Evolutionary conservation across 2,888 invertebrate genomes (phyloP).

Genomic region (Thyatira batis): DNA sequence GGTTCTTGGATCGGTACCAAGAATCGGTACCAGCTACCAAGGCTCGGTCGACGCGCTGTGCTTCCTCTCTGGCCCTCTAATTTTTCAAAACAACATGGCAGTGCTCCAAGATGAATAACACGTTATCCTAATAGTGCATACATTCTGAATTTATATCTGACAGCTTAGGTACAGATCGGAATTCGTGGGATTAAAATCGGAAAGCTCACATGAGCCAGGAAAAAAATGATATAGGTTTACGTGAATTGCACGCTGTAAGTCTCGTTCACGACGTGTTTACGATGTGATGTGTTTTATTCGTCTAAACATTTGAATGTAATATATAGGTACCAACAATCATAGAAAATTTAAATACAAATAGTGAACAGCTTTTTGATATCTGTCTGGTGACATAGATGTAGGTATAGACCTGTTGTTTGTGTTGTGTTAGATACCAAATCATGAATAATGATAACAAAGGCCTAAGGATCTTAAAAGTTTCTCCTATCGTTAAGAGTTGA

Average conservation of each 20-base stretch:
- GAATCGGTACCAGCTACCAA: slow-evolving; percentile 4
- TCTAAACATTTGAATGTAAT: too few relatives aligned
- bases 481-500: too few relatives aligned
- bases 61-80: slow-evolving; percentile 46
- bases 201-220: background rate
- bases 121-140: slow-evolving; percentile 56
- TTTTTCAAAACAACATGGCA: slow-evolving; percentile 76
- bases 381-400: too few relatives aligned
- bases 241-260: slow-evolving; percentile 22
- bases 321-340: too few relatives aligned
- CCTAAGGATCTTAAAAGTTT: too few relatives aligned
- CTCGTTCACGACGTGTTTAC: slow-evolving; percentile 7
- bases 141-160: slow-evolving; percentile 43
- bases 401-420: too few relatives aligned
- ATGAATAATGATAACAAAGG: too few relatives aligned
- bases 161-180: slow-evolving; percentile 1
- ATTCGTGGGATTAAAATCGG: background rate
- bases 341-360: too few relatives aligned
- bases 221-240: background rate
- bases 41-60: slow-evolving; percentile 15
- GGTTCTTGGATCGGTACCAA: slow-evolving; percentile 65
- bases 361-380: too few relatives aligned
- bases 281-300: background rate
- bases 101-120: slow-evolving; percentile 61
- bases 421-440: too few relatives aligned